Percentiles rank a stretch among this genome's conserved stretches.
These are phyloP conservation scores for Lottia scabra DNA, from an alignment of 2,888 invertebrate genomes.

Conservation along the genomic window DNA sequence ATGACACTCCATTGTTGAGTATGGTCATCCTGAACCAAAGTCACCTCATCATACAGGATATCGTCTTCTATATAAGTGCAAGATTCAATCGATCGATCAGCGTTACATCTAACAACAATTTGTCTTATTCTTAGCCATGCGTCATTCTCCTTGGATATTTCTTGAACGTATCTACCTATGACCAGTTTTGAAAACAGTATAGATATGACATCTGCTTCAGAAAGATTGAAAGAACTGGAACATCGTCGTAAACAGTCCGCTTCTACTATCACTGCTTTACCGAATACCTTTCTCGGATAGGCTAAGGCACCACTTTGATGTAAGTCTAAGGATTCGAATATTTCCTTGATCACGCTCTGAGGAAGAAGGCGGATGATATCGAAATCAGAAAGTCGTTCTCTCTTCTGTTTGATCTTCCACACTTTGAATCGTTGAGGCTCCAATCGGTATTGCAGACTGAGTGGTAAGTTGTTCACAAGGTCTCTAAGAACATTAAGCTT, in stretches of 20 bases:
- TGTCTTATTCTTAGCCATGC: too few relatives aligned
- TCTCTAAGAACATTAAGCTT: neutral
- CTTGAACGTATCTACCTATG: conserved; percentile 7
- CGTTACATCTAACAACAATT: too few relatives aligned
- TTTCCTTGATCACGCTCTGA: neutral
- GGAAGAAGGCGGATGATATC: neutral
- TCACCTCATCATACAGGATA: too few relatives aligned
- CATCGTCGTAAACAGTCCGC: neutral
- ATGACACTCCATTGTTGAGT: too few relatives aligned
- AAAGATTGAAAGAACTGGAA: neutral
- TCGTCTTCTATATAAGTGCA: too few relatives aligned
- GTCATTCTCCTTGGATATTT: neutral
- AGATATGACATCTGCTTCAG: neutral
- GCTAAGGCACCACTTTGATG: neutral
- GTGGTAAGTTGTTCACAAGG: neutral
- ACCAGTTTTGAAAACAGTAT: conserved; percentile 13
- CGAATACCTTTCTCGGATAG: conserved; percentile 1
- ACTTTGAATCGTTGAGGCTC: too few relatives aligned
- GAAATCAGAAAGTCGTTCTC: neutral
- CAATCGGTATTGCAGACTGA: too few relatives aligned
- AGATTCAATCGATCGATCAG: too few relatives aligned
- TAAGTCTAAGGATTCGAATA: neutral
- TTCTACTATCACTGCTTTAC: conserved; percentile 11
- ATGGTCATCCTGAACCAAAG: too few relatives aligned
- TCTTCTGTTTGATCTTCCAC: neutral